A percentile compares a stretch with the other conserved stretches of the same genome.
These are phyloP conservation scores for Lottia scabra DNA, from an alignment of 2,888 invertebrate genomes.

Conservation along the genomic window DNA sequence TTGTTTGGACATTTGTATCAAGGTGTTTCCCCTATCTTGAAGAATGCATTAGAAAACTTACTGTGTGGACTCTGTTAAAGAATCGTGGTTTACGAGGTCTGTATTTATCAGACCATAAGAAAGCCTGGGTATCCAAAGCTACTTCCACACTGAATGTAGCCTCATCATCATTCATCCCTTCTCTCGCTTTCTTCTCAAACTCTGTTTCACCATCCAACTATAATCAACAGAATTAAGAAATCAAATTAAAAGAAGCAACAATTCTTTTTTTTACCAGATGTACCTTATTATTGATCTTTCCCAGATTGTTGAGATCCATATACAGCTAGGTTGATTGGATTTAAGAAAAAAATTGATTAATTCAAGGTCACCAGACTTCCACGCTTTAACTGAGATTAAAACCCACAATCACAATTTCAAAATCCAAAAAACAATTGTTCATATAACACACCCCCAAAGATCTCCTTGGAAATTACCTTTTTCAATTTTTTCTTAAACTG, in stretches of 20 bases:
- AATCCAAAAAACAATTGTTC: no score
- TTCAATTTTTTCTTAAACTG: no score
- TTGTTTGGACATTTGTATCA: no score
- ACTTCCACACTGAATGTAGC: constrained; percentile 91
- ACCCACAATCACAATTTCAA: no score
- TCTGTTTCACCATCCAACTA: constrained; percentile 75
- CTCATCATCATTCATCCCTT: constrained; percentile 82
- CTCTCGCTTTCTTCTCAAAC: constrained; percentile 84
- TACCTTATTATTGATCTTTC: background rate
- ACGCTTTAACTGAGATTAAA: no score
- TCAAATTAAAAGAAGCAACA: background rate
- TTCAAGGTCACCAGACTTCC: no score
- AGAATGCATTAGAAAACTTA: constrained; percentile 46
- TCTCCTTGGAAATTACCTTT: no score
- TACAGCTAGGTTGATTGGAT: background rate
- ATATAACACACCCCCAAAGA: no score
- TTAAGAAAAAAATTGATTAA: no score
- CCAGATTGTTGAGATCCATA: no score
- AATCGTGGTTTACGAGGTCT: constrained; percentile 96
- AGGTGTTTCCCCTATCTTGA: no score
- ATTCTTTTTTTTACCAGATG: background rate
- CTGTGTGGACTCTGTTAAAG: constrained; percentile 83
- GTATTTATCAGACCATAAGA: constrained; percentile 98
- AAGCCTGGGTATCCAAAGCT: constrained; percentile 85
- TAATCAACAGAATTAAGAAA: constrained; percentile 7